Evolutionary conservation across 2,113 vertebrate genomes (phyloP).

Genomic region (Centrocercus urophasianus): DNA sequence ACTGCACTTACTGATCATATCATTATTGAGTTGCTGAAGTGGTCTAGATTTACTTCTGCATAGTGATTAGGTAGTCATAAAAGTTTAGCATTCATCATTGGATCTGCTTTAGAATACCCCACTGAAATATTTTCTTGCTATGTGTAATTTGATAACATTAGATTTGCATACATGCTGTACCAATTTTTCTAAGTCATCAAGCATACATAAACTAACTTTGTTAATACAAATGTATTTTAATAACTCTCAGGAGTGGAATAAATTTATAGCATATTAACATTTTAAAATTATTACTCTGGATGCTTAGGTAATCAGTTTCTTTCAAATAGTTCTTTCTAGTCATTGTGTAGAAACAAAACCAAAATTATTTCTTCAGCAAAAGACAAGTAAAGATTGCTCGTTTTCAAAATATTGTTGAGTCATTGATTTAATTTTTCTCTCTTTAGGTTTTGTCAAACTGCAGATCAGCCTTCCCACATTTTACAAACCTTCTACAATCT

Average conservation of each 20-base stretch:
- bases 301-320: neutral
- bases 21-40: neutral
- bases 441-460: neutral
- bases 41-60: neutral
- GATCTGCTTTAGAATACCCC: neutral
- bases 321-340: neutral
- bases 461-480: neutral
- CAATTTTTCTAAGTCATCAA: neutral
- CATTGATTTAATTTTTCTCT: rapidly evolving
- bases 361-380: neutral
- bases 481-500: neutral
- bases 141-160: neutral
- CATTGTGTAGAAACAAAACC: neutral
- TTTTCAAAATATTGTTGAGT: neutral
- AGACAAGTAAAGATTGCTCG: neutral
- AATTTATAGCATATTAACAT: neutral
- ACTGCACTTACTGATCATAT: neutral
- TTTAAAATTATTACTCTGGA: neutral
- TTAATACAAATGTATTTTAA: neutral
- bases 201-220: neutral
- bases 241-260: neutral
- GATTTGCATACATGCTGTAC: neutral
- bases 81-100: neutral
- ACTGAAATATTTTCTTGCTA: neutral
- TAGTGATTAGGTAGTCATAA: neutral